Evolutionary conservation across 2,113 vertebrate species (phyloP).

Genomic region (Tragelaphus buxtoni): DNA sequence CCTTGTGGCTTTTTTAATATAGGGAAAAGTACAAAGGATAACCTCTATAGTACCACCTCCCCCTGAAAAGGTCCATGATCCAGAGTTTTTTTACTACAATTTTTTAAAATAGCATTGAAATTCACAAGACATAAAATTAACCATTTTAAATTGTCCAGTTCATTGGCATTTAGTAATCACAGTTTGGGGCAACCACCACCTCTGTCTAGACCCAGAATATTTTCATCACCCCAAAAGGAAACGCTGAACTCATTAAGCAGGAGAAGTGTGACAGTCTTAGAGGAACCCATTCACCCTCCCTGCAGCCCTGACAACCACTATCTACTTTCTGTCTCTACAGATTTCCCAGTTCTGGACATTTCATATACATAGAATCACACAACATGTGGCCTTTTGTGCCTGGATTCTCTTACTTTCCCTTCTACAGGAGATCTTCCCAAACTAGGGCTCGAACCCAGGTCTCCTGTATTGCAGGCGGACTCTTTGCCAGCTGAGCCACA

Average conservation of each 20-base stretch:
- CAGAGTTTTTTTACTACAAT: neutral
- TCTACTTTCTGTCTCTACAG: neutral
- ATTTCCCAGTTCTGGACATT: neutral
- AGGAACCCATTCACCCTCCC: neutral
- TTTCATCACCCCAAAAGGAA: neutral
- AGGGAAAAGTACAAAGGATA: neutral
- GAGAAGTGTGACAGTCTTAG: neutral
- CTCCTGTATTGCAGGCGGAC: neutral
- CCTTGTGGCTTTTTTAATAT: neutral
- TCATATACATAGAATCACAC: neutral
- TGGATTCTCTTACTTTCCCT: neutral
- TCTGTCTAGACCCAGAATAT: neutral
- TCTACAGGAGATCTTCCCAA: neutral
- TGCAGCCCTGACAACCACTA: too few relatives aligned
- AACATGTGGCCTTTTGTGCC: neutral
- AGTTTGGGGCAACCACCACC: too few relatives aligned
- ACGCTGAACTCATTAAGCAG: neutral
- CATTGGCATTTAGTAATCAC: neutral
- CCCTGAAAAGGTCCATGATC: neutral
- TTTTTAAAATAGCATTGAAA: neutral
- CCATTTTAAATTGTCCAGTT: neutral
- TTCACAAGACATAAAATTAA: neutral
- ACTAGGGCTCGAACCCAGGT: neutral
- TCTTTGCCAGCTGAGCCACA: neutral
- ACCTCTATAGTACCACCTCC: fast-evolving